Conservation (phyloP, 2,888 invertebrate species). For the Vannuccia rotundouncinata region DNA sequence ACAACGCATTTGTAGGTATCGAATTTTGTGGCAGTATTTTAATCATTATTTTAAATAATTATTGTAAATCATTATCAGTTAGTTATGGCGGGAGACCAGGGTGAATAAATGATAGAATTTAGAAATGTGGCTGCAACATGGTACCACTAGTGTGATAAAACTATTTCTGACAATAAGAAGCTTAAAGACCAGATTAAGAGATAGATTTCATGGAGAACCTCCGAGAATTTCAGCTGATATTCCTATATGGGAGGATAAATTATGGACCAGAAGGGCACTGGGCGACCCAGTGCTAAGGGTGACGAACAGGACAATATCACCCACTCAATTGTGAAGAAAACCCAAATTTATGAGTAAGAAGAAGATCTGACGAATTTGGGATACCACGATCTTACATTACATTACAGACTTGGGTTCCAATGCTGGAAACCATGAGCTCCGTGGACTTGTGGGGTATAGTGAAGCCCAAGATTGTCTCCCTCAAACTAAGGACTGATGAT, state of each 20-base stretch:
- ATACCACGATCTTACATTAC: background rate
- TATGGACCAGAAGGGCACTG: background rate
- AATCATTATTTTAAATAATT: background rate
- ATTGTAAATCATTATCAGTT: background rate
- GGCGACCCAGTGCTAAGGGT: background rate
- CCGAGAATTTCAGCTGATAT: background rate
- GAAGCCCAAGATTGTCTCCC: too few species aligned
- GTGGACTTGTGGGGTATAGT: too few species aligned
- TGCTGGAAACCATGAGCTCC: background rate
- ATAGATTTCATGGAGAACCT: background rate
- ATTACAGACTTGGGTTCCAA: background rate
- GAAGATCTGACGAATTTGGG: background rate
- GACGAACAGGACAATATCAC: background rate
- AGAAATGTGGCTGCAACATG: background rate
- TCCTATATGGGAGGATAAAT: background rate
- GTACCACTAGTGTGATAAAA: background rate
- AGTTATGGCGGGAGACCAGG: background rate
- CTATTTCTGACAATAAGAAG: background rate
- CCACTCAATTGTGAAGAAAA: background rate
- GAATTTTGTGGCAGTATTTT: too few species aligned
- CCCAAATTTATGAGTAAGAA: too few species aligned
- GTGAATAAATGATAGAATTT: background rate
- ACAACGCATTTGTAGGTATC: too few species aligned
- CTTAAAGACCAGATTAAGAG: background rate
- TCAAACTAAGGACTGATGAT: background rate